Percentiles rank a stretch among this genome's conserved stretches.
phyloP scores from a whole-genome alignment of 2,113 vertebrate genomes.

The Fregata magnificens region DNA sequence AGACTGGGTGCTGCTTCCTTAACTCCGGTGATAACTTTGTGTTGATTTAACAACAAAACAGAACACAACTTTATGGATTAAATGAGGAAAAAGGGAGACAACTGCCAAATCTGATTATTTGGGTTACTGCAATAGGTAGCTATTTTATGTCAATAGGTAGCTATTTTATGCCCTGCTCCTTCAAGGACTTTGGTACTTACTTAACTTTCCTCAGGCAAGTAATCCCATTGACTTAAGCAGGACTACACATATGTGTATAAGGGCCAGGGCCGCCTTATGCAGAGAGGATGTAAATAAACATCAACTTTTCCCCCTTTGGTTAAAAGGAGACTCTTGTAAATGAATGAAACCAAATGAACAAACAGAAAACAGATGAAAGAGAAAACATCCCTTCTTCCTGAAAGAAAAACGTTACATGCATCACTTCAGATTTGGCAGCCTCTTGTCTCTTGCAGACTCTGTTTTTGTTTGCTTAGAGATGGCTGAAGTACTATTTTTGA shows the following conservation, averaged over 20 bases:
- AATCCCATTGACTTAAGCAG: slow-evolving; percentile 21
- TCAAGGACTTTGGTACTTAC: background rate
- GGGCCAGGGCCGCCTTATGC: background rate
- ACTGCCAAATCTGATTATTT: background rate
- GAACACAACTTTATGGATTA: background rate
- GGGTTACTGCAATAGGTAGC: background rate
- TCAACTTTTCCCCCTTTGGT: background rate
- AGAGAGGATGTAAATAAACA: background rate
- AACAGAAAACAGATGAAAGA: slow-evolving; percentile 27
- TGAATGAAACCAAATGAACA: slow-evolving; percentile 13
- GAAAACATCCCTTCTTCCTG: background rate
- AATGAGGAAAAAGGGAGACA: background rate
- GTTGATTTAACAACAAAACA: background rate
- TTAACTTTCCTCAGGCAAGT: background rate
- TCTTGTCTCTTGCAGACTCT: slow-evolving; percentile 49
- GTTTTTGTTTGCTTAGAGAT: slow-evolving; percentile 61
- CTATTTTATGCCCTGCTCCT: background rate
- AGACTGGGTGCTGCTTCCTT: slow-evolving; percentile 21
- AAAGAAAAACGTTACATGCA: slow-evolving; percentile 55
- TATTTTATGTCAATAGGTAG: background rate
- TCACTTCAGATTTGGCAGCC: slow-evolving; percentile 61
- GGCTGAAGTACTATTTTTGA: slow-evolving; percentile 61
- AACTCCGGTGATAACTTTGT: background rate
- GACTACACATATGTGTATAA: background rate
- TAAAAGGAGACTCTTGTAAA: slow-evolving; percentile 2